Base-by-base conservation (phyloP, 2,888 invertebrate species). In the Amphipyra berbera region DNA sequence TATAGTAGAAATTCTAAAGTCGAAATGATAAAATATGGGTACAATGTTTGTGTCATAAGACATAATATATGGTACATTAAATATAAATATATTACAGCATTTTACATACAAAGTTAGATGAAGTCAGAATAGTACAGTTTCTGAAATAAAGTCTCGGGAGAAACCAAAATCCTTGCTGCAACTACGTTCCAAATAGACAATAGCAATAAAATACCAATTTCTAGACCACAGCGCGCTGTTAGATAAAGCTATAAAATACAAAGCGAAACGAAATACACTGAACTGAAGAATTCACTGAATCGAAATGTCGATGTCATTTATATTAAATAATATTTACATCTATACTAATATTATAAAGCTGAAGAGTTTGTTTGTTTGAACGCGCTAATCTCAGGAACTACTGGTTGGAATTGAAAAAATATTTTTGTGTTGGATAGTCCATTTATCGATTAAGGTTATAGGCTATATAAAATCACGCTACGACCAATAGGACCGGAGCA, bases 151-250 rank as follows among this genome's bases (percentile, higher is more conserved):
- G 42, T 46, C 52, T 33, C 37, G 6, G 0, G 33, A 15, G 53
- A 13, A 47, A 72, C 44, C 35, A 13, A 60, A 60, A 66, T 52
- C 45, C 49, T 48, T 46, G 27, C 54, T 38, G n/a, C 37, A 52
- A 30, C 37, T 45, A 15, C 55, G 38, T n/a, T 49, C 14, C 44
- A 27, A 35, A 37, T 15, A 55, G 49, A 56, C 61, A 68, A 65
- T 12, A 37, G 47, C 73, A 66, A 60, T 70, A 72, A 56, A 72
- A 56, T 49, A 73, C 55, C 59, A 60, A 69, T 72, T 53, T 67
- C 52, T 40, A 60, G 35, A 59, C 38, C 45, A 30, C 30, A 53
- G 41, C n/a, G 55, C 41, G 44, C 12, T 53, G 44, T 52, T 10
- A 45, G n/a, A 50, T 52, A 56, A 12, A 52, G 30, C 13, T 62